These are phyloP conservation scores for Sorex araneus DNA, from an alignment of 2,113 vertebrate species.

Conservation along the genomic window DNA sequence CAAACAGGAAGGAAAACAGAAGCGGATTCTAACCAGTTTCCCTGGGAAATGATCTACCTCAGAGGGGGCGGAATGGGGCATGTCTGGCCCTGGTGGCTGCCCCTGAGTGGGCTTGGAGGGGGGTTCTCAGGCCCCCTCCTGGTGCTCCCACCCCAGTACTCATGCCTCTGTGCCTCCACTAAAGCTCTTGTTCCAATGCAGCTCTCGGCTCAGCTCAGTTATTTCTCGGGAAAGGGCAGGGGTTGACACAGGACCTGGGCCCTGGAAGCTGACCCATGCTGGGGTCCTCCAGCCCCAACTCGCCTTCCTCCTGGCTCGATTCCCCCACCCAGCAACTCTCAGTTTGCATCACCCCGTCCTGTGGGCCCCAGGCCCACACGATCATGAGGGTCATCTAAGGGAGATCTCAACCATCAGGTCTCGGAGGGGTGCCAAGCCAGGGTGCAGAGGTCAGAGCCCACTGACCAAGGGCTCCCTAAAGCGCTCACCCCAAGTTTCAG, in stretches of 20 bases:
- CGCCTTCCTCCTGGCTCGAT: background rate
- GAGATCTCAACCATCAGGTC: background rate
- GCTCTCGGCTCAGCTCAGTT: conserved; percentile 55
- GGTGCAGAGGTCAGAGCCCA: too few relatives aligned
- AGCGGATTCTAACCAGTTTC: conserved; percentile 86
- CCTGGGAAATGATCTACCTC: conserved; percentile 95
- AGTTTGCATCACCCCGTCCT: background rate
- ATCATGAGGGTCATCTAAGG: too few relatives aligned
- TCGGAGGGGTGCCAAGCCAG: too few relatives aligned
- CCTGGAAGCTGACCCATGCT: background rate
- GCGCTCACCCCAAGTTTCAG: too few relatives aligned
- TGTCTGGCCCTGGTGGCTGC: too few relatives aligned
- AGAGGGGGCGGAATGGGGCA: conserved; percentile 79
- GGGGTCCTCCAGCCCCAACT: background rate
- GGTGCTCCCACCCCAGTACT: conserved; percentile 72
- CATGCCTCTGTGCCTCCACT: conserved; percentile 81
- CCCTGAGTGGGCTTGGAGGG: too few relatives aligned
- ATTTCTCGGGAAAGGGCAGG: conserved; percentile 33
- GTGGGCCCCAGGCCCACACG: background rate
- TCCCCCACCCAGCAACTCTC: background rate
- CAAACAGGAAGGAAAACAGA: conserved; percentile 70
- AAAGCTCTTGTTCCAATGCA: conserved; percentile 75
- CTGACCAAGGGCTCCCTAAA: background rate
- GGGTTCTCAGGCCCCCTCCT: conserved; percentile 75
- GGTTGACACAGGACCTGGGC: background rate